Evolutionary conservation across 1,140 invertebrate species (phyloP).

Genomic region (Globodera ellingtonae): DNA sequence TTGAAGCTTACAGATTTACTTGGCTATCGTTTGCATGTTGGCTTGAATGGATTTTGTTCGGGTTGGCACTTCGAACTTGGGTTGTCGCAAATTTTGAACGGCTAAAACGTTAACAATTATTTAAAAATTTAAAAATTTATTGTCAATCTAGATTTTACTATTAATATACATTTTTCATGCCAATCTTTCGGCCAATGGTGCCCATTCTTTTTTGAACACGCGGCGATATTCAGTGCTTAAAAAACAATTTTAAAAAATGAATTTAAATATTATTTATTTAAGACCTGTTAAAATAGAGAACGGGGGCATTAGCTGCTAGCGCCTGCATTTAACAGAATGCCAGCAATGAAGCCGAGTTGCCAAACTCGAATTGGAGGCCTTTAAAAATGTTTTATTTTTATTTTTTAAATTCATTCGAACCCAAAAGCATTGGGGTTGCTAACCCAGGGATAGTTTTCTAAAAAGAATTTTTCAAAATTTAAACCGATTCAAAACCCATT

Average conservation of each 20-base stretch:
- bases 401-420: background rate
- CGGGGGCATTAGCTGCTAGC: background rate
- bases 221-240: slow-evolving; percentile 15
- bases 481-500: too few species aligned
- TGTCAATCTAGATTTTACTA: too few species aligned
- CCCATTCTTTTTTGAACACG: slow-evolving; percentile 4
- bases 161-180: background rate
- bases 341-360: slow-evolving; percentile 16
- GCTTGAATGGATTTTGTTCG: background rate
- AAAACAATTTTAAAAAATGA: background rate
- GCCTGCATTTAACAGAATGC: background rate
- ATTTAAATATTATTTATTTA: too few species aligned
- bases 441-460: too few species aligned
- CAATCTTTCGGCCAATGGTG: background rate
- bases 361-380: background rate
- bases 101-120: background rate
- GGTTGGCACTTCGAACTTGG: background rate
- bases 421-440: too few species aligned
- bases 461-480: too few species aligned
- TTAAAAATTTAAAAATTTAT: slow-evolving; percentile 1
- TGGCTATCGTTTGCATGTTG: background rate
- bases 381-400: background rate
- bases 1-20: too few species aligned
- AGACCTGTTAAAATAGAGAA: slow-evolving; percentile 15
- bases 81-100: background rate